A percentile compares a stretch with the other conserved stretches of the same genome.
phyloP scores from a whole-genome alignment of 1,140 invertebrate species.

The Leptonema lineaticorne region DNA sequence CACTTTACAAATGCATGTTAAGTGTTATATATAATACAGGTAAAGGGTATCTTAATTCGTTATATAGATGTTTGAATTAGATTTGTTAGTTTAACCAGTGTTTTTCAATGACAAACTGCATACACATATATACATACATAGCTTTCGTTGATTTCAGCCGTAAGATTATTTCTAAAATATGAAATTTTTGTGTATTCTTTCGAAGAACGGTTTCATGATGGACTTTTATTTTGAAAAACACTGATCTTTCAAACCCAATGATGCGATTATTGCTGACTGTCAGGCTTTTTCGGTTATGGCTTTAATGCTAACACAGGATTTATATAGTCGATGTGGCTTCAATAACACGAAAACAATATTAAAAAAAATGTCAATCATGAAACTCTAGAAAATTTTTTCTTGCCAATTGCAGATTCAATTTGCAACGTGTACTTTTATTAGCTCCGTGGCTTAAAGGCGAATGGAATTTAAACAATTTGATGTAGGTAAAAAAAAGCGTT shows the following conservation, averaged over 20 bases:
- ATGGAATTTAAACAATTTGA: constrained; percentile 42
- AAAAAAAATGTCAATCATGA: constrained; percentile 8
- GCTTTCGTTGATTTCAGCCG: neutral
- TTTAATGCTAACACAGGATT: constrained; percentile 5
- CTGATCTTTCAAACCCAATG: neutral
- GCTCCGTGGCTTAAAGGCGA: constrained; percentile 41
- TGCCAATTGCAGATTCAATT: constrained; percentile 41
- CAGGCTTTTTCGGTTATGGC: constrained; percentile 9
- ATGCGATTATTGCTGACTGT: neutral
- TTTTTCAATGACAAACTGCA: neutral
- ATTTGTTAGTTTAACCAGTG: constrained; percentile 6
- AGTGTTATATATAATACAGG: neutral
- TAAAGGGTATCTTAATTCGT: neutral
- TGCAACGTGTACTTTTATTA: constrained; percentile 40
- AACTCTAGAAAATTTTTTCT: constrained; percentile 29
- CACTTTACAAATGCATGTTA: constrained; percentile 4
- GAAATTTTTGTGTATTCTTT: too few relatives aligned
- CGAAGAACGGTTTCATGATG: constrained; percentile 4
- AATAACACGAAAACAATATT: neutral
- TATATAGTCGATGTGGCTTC: neutral
- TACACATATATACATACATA: neutral
- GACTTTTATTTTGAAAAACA: neutral
- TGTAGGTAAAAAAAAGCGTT: constrained; percentile 41
- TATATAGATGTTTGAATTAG: constrained; percentile 5
- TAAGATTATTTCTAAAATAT: neutral